phyloP scores from a whole-genome alignment of 2,797 vertebrate species.

The Fundulus diaphanus region DNA sequence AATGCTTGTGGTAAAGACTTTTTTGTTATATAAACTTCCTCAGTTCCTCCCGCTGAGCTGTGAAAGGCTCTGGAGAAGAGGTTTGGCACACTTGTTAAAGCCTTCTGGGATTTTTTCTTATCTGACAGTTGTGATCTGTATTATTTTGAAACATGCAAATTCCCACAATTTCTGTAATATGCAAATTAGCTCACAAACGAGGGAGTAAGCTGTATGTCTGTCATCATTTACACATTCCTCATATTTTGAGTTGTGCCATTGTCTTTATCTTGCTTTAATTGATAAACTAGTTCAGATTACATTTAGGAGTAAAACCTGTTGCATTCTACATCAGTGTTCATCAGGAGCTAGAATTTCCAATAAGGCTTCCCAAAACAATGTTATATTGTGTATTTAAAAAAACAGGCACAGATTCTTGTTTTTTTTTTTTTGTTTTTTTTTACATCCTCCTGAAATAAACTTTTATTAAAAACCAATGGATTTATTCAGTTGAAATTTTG shows the following conservation, averaged over 20 bases:
- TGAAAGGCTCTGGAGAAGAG: neutral
- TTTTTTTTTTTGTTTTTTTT: too few species aligned
- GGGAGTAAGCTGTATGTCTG: neutral
- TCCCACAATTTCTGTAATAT: neutral
- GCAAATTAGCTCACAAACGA: neutral
- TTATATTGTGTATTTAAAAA: neutral
- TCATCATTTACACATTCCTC: neutral
- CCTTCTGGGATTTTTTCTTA: neutral
- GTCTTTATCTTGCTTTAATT: neutral
- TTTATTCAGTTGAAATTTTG: slow-evolving; percentile 49
- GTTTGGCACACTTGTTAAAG: neutral
- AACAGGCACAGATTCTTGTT: too few species aligned
- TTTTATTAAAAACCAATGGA: slow-evolving; percentile 1
- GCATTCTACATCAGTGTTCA: neutral
- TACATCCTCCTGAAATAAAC: neutral
- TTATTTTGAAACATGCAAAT: neutral
- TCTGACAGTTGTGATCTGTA: neutral
- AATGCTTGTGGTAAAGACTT: neutral
- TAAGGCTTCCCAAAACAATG: neutral
- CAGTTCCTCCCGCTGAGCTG: neutral
- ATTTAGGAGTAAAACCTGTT: neutral
- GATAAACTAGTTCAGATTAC: neutral
- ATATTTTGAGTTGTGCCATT: neutral
- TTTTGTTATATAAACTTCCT: neutral
- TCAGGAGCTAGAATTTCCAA: neutral